Evolutionary conservation across 2,888 invertebrate genomes (phyloP).

Genomic region (Lasioglossum marginatum): DNA sequence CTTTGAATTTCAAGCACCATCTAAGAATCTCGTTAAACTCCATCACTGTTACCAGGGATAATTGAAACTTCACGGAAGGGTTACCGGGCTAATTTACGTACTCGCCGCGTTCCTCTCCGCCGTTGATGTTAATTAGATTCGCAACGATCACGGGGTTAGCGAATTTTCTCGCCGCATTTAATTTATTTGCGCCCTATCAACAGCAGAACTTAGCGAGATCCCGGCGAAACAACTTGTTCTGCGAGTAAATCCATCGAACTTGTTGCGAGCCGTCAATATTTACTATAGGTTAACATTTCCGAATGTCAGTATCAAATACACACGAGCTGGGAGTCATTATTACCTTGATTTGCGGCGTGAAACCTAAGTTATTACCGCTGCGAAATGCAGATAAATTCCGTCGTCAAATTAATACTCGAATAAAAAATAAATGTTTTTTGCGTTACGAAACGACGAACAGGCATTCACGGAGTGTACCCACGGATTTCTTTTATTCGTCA

Average conservation of each 20-base stretch:
- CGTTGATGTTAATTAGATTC: conserved; percentile 31
- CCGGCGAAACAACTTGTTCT: conserved; percentile 6
- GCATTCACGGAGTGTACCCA: not conserved
- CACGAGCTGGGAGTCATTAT: not conserved
- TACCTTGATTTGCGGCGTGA: not conserved
- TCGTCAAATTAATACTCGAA: not conserved
- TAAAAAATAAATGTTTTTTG: not conserved
- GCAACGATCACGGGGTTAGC: conserved; percentile 7
- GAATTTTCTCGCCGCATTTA: conserved; percentile 11
- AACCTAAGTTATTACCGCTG: not conserved
- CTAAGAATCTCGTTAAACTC: conserved; percentile 62
- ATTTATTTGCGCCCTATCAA: conserved; percentile 1
- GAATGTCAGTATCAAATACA: not conserved
- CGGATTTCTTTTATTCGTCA: not conserved
- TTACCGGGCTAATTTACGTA: conserved; percentile 51
- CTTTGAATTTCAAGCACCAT: conserved; percentile 72
- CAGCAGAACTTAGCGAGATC: conserved; percentile 3
- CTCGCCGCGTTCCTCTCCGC: conserved; percentile 22
- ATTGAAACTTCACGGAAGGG: conserved; percentile 61
- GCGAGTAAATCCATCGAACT: conserved; percentile 2
- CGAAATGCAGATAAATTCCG: not conserved
- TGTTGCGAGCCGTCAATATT: conserved; percentile 5
- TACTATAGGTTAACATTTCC: not conserved
- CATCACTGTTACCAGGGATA: conserved; percentile 45
- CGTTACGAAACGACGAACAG: not conserved